phyloP scores from a whole-genome alignment of 2,797 vertebrate species.

The Loris lydekkerianus region DNA sequence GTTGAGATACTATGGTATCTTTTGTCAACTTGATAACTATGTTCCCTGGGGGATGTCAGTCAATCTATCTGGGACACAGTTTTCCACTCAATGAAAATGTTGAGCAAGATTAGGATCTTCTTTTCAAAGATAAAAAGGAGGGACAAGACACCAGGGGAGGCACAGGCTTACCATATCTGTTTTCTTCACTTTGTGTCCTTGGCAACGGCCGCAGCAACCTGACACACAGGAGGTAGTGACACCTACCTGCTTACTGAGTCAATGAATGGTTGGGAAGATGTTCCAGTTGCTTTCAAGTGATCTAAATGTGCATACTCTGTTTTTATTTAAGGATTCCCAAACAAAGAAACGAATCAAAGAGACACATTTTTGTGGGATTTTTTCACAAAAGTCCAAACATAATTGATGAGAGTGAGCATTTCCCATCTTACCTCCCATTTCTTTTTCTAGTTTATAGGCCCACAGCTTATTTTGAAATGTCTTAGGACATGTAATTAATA shows the following conservation, averaged over 20 bases:
- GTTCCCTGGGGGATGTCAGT: not conserved
- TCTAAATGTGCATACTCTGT: not conserved
- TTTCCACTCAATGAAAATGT: conserved; percentile 23
- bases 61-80: not conserved
- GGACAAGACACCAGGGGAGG: not conserved
- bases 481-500: not conserved
- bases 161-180: not conserved
- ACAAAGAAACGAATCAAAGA: not conserved
- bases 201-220: too few relatives aligned
- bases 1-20: too few relatives aligned
- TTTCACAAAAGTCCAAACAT: too few relatives aligned
- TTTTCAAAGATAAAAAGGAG: not conserved
- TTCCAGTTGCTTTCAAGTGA: not conserved
- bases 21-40: not conserved
- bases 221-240: too few relatives aligned
- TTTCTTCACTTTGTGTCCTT: not conserved
- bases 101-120: not conserved
- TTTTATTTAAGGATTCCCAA: not conserved
- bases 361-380: not conserved
- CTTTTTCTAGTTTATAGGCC: not conserved
- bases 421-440: not conserved
- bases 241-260: not conserved
- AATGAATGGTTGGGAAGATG: not conserved
- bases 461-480: not conserved
- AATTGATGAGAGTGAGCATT: not conserved